Conservation (phyloP, 1,140 invertebrate species). For the Cydia strobilella region DNA sequence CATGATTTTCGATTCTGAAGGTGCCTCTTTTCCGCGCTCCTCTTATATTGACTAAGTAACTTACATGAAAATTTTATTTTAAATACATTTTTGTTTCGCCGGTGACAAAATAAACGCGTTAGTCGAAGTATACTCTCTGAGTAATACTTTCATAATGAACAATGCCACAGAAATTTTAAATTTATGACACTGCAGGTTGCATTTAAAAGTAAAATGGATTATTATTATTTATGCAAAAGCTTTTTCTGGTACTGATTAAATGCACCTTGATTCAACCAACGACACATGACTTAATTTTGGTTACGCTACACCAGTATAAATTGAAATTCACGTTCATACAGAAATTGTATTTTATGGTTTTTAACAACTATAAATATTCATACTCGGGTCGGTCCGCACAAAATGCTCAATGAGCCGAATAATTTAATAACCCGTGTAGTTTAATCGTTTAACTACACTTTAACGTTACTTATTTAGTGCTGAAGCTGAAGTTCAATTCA, state of each 20-base stretch:
- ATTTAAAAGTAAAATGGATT: not conserved
- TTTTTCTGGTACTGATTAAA: not conserved
- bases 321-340: slow-evolving; percentile 23
- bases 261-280: not conserved
- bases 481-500: not conserved
- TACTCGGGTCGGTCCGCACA: slow-evolving; percentile 34
- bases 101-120: too few relatives aligned
- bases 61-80: too few relatives aligned
- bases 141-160: too few relatives aligned
- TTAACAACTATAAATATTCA: slow-evolving; percentile 27
- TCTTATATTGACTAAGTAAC: too few relatives aligned
- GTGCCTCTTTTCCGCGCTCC: too few relatives aligned
- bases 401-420: slow-evolving; percentile 42
- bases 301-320: not conserved
- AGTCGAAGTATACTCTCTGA: too few relatives aligned
- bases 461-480: not conserved
- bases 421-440: slow-evolving; percentile 47
- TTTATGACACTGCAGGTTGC: too few relatives aligned
- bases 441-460: slow-evolving; percentile 32
- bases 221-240: not conserved
- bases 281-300: slow-evolving; percentile 3
- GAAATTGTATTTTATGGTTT: slow-evolving; percentile 37
- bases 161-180: too few relatives aligned
- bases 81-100: too few relatives aligned
- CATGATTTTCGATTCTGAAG: too few relatives aligned